Base-by-base conservation (phyloP, 2,888 invertebrate genomes). In the Latrodectus elegans region DNA sequence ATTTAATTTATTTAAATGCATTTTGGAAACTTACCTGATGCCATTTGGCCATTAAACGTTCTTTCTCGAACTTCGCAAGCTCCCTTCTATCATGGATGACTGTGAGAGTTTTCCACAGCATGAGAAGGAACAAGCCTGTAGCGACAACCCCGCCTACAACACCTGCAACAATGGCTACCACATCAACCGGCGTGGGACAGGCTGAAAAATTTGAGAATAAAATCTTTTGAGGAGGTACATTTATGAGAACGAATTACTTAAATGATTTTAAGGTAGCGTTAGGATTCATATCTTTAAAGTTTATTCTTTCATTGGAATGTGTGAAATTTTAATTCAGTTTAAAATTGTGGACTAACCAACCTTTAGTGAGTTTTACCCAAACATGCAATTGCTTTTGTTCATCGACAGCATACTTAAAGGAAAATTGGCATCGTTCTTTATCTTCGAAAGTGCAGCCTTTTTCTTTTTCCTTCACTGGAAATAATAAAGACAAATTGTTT, bases 21-120 rank as follows among this genome's bases (percentile, higher is more conserved):
- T 22, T 22, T 22, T 1, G 0, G 22, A 73, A 60, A 90, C 92
- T 91, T 90, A 92, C 93, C 88, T 92, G 91, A 88, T 92, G 92
- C 92, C 92, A 93, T 86, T 92, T 92, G 51, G 92, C 92, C 88
- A 92, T 92, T 89, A 92, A 91, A 64, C 92, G 90, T 89, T 93
- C 93, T 89, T 92, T 92, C 90, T 92, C 92, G 90, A 93, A 93
- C 86, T 92, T 92, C 53, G 93, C 92, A 87, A 91, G 92, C 88
- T 93, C 93, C 81, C 92, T 88, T 70, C 92, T 89, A 89, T 93
- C 93, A 74, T 92, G 92, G 74, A 93, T 91, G 60, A 92, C 92
- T 6, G 92, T 92, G 64, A 92, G 90, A 22, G 92, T 90, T 88
- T 93, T 93, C 93, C 93, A 93, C 85, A 93, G 91, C 22, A 92